These are phyloP conservation scores for Slavum lentiscoides DNA, from an alignment of 2,888 invertebrate species.

Conservation along the genomic window DNA sequence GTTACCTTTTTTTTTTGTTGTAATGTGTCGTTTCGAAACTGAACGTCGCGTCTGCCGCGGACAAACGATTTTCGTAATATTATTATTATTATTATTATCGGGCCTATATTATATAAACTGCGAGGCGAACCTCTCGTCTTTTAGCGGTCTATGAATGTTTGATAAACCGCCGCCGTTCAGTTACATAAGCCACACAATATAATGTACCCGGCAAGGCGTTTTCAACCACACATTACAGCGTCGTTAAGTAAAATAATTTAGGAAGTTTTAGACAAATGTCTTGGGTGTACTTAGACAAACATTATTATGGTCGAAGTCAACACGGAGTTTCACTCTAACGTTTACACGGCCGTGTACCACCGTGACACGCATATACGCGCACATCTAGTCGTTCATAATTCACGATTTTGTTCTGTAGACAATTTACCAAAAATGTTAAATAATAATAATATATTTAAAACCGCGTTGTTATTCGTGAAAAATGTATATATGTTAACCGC, in stretches of 20 bases:
- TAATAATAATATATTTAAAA: too few relatives aligned
- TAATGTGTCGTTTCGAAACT: too few relatives aligned
- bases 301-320: not conserved
- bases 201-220: not conserved
- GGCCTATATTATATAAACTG: not conserved
- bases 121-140: not conserved
- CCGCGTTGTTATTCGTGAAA: not conserved
- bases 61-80: conserved; percentile 3
- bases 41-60: not conserved
- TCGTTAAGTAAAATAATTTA: conserved; percentile 14
- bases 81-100: too few relatives aligned
- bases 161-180: conserved; percentile 3
- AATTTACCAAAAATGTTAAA: not conserved
- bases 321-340: not conserved
- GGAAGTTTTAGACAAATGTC: conserved; percentile 33
- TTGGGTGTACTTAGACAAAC: conserved; percentile 19
- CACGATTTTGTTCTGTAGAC: not conserved
- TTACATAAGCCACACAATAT: not conserved
- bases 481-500: not conserved
- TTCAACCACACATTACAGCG: conserved; percentile 20
- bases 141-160: conserved; percentile 23
- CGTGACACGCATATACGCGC: too few relatives aligned
- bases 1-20: too few relatives aligned
- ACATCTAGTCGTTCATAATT: not conserved
- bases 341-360: not conserved